These are phyloP conservation scores for Vespertilio murinus DNA, from an alignment of 2,797 vertebrate species.

Conservation along the genomic window DNA sequence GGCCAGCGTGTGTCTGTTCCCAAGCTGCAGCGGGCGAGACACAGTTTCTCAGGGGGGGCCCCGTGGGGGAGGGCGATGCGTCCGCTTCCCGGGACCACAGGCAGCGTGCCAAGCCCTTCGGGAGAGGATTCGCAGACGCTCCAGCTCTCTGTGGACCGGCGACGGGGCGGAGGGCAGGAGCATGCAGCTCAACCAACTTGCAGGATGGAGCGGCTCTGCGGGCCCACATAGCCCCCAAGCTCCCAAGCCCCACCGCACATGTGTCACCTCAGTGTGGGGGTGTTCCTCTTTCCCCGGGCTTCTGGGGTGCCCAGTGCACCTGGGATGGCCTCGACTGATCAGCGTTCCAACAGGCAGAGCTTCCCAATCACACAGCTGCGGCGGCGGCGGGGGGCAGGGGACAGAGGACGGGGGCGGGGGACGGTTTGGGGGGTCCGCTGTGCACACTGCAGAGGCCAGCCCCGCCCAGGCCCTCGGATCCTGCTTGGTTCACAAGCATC, in stretches of 20 bases:
- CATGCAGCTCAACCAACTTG: background rate
- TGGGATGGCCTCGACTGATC: background rate
- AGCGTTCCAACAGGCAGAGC: background rate
- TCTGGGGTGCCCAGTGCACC: background rate
- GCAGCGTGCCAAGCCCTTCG: background rate
- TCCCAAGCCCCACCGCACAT: background rate
- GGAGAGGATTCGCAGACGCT: background rate
- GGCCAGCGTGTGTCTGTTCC: background rate
- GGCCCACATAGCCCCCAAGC: fast-evolving
- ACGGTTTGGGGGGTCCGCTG: no score
- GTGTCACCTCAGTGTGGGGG: fast-evolving
- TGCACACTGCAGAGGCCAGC: background rate
- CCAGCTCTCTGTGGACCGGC: background rate
- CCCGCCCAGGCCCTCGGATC: background rate
- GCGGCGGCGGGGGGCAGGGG: no score
- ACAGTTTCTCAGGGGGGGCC: background rate
- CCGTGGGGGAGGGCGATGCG: background rate
- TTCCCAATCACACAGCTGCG: background rate
- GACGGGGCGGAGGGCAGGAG: background rate
- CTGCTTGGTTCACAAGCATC: background rate
- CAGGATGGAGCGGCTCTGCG: background rate
- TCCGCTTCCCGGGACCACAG: background rate
- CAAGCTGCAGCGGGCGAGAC: background rate
- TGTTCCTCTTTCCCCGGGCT: background rate
- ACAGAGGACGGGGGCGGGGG: no score